Conservation (phyloP, 2,797 vertebrate genomes). For the Dicrostonyx torquatus region DNA sequence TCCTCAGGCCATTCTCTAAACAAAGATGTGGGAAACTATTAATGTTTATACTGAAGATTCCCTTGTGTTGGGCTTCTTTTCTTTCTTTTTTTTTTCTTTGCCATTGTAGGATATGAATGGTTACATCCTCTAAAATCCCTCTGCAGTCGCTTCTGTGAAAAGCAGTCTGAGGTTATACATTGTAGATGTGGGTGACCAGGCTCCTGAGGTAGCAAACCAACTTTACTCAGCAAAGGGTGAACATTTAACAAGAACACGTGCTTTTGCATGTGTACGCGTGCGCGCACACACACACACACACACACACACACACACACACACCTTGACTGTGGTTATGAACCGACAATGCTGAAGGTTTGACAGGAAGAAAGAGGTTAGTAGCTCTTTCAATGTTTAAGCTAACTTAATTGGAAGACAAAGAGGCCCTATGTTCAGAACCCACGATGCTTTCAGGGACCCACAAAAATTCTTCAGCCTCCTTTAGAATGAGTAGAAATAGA, state of each 20-base stretch:
- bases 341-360: background rate
- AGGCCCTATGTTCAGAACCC: background rate
- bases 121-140: slow-evolving; percentile 80
- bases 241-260: background rate
- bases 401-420: background rate
- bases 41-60: slow-evolving; percentile 91
- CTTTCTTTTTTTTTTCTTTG: slow-evolving; percentile 35
- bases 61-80: slow-evolving; percentile 77
- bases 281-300: no score
- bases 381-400: background rate
- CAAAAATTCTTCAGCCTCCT: slow-evolving; percentile 9
- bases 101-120: slow-evolving; percentile 85
- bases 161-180: background rate
- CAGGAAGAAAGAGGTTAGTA: background rate
- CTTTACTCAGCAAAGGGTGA: background rate
- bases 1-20: slow-evolving; percentile 89
- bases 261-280: no score
- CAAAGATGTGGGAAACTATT: slow-evolving; percentile 93
- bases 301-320: background rate
- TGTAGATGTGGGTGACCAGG: fast-evolving
- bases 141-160: slow-evolving; percentile 41
- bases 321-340: background rate
- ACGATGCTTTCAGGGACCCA: background rate
- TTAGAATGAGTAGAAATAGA: slow-evolving; percentile 31
- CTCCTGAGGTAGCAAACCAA: background rate